These are phyloP conservation scores for Pantala flavescens DNA, from an alignment of 1,140 invertebrate genomes.

Conservation along the genomic window DNA sequence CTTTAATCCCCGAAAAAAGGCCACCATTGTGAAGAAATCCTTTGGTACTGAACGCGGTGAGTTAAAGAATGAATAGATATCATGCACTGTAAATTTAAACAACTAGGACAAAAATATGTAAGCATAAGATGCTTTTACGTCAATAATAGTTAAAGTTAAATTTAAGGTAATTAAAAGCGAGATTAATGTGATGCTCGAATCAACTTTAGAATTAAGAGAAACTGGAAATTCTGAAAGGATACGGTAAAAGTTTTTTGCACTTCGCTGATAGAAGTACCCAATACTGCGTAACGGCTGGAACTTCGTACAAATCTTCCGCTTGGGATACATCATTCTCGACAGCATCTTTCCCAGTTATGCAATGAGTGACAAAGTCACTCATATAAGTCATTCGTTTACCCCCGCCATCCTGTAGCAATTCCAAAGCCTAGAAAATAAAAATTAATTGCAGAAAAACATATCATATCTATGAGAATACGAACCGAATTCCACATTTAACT, in stretches of 20 bases:
- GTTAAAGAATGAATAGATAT: constrained; percentile 25
- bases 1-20: constrained; percentile 60
- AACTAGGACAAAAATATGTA: too few species aligned
- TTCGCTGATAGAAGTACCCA: constrained; percentile 69
- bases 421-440: background rate
- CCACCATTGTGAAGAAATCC: constrained; percentile 48
- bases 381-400: constrained; percentile 75
- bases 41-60: constrained; percentile 35
- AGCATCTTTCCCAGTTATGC: constrained; percentile 71
- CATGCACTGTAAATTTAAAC: too few species aligned
- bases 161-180: too few species aligned
- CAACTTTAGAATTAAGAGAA: too few species aligned
- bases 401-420: constrained; percentile 62
- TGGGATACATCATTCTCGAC: constrained; percentile 68
- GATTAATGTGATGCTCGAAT: too few species aligned
- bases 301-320: constrained; percentile 82
- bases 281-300: constrained; percentile 70
- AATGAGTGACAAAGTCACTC: constrained; percentile 77
- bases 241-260: constrained; percentile 54
- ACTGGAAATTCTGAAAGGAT: constrained; percentile 40
- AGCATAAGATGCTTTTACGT: too few species aligned
- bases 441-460: background rate
- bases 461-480: too few species aligned
- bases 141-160: too few species aligned
- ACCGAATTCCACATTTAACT: too few species aligned